A percentile compares a stretch with the other conserved stretches of the same genome.
These are phyloP conservation scores for Lycorma delicatula DNA, from an alignment of 1,140 invertebrate genomes.

Conservation along the genomic window DNA sequence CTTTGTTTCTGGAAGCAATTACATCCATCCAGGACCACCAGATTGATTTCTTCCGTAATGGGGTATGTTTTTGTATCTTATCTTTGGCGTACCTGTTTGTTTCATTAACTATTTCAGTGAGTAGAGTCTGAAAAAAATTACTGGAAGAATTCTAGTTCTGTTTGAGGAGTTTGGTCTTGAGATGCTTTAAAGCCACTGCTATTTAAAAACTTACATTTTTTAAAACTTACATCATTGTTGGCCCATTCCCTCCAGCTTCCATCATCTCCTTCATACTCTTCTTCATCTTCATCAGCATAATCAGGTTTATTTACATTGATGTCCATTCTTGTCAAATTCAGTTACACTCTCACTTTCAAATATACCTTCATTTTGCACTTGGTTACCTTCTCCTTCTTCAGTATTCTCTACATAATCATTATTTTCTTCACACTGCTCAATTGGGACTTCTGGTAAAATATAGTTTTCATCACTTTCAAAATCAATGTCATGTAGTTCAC, in stretches of 20 bases:
- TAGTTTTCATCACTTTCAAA: background rate
- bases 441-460: background rate
- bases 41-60: background rate
- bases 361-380: too few species aligned
- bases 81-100: background rate
- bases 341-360: too few species aligned
- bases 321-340: too few species aligned
- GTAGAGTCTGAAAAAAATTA: constrained; percentile 3
- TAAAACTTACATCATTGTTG: background rate
- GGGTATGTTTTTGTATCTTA: background rate
- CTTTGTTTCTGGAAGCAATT: background rate
- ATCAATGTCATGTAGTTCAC: background rate
- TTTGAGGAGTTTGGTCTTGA: background rate
- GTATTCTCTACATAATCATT: too few species aligned
- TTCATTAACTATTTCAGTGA: constrained; percentile 7
- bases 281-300: background rate
- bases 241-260: background rate
- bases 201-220: background rate
- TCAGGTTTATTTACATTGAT: background rate
- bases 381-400: too few species aligned
- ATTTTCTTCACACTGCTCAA: background rate
- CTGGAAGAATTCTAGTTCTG: background rate
- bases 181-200: background rate
- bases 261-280: background rate
- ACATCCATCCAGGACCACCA: background rate